Base-by-base conservation (phyloP, 2,113 vertebrate species). In the Bujurquina vittata region DNA sequence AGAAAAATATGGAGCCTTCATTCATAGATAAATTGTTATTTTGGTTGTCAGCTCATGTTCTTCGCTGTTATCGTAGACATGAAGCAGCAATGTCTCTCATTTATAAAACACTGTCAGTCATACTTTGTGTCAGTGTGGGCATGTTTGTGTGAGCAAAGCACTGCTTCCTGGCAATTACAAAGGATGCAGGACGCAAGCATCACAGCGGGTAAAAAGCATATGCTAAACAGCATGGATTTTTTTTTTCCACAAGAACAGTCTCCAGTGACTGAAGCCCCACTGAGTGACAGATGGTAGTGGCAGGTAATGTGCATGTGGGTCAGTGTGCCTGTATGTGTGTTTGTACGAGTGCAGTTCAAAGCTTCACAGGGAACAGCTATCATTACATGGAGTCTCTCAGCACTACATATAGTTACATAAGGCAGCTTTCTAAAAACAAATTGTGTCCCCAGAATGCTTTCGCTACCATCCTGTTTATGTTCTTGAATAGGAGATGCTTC, bases 261-360 rank as follows among this genome's bases (percentile, higher is more conserved):
- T 86, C 52, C 1, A 29, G 75, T 61, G 35, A 87, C 52, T 62
- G 55, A 91, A 84, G 65, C 79, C 90, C 88, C 69, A 57, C 43
- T 6, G 80, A 87, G 88, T 75, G 63, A 88, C 92, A 91, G 87
- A 92, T 93, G 90, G 89, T 77, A 56, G 75, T 80, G 91, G 77
- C 86, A 83, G 87, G 79, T 80, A 49, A 58, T 10, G 26, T 20
- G 65, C 20, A 2, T 4, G 73, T 74, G 54, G 62, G 40, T 65
- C 8, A 10, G 56, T 40, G 29, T 37, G 20, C 59, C 58, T 72
- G 52, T 61, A 35, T 79, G 22, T 62, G 43, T 84, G 72, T 81
- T 33, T 77, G 60, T 52, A 72, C 5, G 1, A 33, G 18, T 76
- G 33, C 46, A 54, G 18, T 67, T 65, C 46, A 77, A 58, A 62